Base-by-base conservation (phyloP, 1,140 invertebrate genomes). In the Leptopilina clavipes region DNA sequence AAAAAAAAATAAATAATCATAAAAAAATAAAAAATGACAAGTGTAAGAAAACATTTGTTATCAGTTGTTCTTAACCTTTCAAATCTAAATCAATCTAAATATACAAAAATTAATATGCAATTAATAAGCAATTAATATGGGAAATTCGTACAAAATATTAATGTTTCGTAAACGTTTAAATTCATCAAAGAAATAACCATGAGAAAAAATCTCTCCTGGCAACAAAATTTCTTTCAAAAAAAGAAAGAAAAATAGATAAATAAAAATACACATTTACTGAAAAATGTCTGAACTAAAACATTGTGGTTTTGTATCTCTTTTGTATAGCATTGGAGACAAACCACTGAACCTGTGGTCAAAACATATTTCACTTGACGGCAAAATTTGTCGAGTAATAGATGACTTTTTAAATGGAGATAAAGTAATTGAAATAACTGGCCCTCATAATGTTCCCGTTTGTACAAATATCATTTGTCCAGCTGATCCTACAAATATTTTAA, bases 331-430 rank as follows among this genome's bases (percentile, higher is more conserved):
- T 37, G 74, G 74, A n/a, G 78, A 84, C 5, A 81, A 76, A 65
- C 84, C 84, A 9, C 31, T 85, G 48, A 22, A 73, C 1, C 40
- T 81, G 12, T 85, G 84, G 82, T 84, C 82, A 9, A 85, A 85
- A 59, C 45, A 72, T n/a, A 40, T 85, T 17, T 79, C 84, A 2
- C 48, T 74, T 48, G 82, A 81, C 18, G 82, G 82, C 45, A 80
- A 70, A 19, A 70, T 85, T 19, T 80, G 78, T 31, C 75, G 82
- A 65, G 31, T 83, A 5, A 77, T 59, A 22, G 84, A 85, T 45
- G 56, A 83, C 0, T n/a, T 18, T 10, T 73, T 85, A 8, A 76
- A 81, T 14, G 77, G 78, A 0, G 82, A 85, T 45, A 79, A 54
- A 74, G 77, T 85, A 17, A 82, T 85, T 31, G 84, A 84, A 75